These are phyloP conservation scores for Toxotes chatareus DNA, from an alignment of 2,113 vertebrate genomes.

Conservation along the genomic window DNA sequence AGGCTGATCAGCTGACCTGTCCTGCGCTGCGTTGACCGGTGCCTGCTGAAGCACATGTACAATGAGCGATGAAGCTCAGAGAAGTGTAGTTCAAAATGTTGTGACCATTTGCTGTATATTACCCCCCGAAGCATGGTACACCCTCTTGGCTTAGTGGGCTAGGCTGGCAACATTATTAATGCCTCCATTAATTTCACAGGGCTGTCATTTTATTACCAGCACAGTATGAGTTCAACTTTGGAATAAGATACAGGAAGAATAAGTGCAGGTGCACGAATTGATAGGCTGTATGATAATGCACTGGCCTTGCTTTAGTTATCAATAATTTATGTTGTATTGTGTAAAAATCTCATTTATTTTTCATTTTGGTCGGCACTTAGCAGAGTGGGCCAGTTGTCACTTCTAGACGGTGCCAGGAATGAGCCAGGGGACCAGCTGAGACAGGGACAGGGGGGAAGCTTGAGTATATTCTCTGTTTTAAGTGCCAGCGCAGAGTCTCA, in stretches of 20 bases:
- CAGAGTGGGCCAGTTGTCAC: conserved; percentile 33
- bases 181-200: conserved; percentile 44
- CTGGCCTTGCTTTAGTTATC: conserved; percentile 43
- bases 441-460: conserved; percentile 14
- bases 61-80: neutral
- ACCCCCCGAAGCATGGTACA: neutral
- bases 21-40: neutral
- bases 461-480: conserved; percentile 4
- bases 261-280: conserved; percentile 50
- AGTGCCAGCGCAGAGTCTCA: conserved; percentile 30
- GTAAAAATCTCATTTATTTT: conserved; percentile 68
- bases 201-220: conserved; percentile 48
- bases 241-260: conserved; percentile 29
- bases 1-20: neutral
- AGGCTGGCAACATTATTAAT: conserved; percentile 49
- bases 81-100: neutral
- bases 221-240: conserved; percentile 22
- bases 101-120: neutral
- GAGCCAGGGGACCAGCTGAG: conserved; percentile 23
- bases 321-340: conserved; percentile 61
- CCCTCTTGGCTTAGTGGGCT: neutral
- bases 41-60: neutral
- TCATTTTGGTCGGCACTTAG: conserved; percentile 60
- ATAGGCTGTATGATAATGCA: conserved; percentile 36
- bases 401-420: neutral